These are phyloP conservation scores for Andrena trimmerana DNA, from an alignment of 2,888 invertebrate species.

Conservation along the genomic window DNA sequence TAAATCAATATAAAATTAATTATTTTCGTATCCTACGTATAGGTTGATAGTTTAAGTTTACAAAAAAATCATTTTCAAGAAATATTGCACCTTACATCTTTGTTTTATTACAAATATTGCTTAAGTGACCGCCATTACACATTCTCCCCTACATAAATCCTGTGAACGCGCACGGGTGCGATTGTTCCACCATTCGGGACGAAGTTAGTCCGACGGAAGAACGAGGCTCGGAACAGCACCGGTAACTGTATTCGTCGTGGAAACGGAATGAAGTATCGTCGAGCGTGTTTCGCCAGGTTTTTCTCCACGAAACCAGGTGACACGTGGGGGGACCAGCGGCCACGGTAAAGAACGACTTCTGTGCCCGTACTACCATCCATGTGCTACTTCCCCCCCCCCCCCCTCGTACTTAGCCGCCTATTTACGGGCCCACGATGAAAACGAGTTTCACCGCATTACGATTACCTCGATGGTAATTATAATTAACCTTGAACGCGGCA, in stretches of 20 bases:
- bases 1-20: too few species aligned
- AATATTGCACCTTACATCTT: too few species aligned
- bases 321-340: slow-evolving; percentile 34
- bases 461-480: slow-evolving; percentile 74
- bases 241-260: slow-evolving; percentile 18
- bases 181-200: background rate
- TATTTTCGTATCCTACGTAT: too few species aligned
- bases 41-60: too few species aligned
- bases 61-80: too few species aligned
- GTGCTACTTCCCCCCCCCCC: slow-evolving; percentile 32
- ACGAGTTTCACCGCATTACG: slow-evolving; percentile 65
- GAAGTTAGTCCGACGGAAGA: background rate
- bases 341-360: slow-evolving; percentile 32
- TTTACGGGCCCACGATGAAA: slow-evolving; percentile 61
- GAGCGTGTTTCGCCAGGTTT: slow-evolving; percentile 11
- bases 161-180: background rate
- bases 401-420: slow-evolving; percentile 35
- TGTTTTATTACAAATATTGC: too few species aligned
- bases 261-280: slow-evolving; percentile 3
- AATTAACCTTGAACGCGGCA: slow-evolving; percentile 69
- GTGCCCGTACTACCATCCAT: slow-evolving; percentile 49
- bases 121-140: too few species aligned
- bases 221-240: background rate
- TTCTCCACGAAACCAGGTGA: slow-evolving; percentile 60
- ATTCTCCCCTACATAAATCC: background rate